Evolutionary conservation across 1,140 invertebrate species (phyloP).

Genomic region (Neocloeon triangulifer): DNA sequence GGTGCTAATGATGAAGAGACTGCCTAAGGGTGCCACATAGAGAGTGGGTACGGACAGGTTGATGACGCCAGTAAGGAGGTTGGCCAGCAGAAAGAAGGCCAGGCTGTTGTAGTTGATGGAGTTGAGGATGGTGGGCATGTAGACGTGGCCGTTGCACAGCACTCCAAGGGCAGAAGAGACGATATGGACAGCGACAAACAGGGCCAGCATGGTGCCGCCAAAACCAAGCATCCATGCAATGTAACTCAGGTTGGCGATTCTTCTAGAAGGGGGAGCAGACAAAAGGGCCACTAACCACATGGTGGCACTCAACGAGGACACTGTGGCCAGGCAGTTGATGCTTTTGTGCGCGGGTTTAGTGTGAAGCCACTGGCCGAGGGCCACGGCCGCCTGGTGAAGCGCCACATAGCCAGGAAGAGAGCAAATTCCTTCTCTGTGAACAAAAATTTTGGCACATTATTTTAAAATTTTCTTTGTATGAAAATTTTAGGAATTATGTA

Average conservation of each 20-base stretch:
- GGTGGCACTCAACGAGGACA: constrained; percentile 18
- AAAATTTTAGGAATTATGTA: too few species aligned
- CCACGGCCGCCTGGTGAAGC: constrained; percentile 52
- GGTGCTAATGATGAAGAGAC: constrained; percentile 27
- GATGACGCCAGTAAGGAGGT: constrained; percentile 54
- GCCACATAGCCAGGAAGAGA: constrained; percentile 64
- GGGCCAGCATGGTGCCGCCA: constrained; percentile 22
- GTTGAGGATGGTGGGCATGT: constrained; percentile 29
- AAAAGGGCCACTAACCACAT: constrained; percentile 23
- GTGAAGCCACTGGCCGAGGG: constrained; percentile 35
- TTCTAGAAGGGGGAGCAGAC: constrained; percentile 36
- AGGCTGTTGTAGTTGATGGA: constrained; percentile 53
- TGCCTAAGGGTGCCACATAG: constrained; percentile 17
- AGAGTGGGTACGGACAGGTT: constrained; percentile 45
- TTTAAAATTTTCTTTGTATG: too few species aligned
- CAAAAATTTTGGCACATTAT: too few species aligned
- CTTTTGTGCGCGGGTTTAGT: too few species aligned
- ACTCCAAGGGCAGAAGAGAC: constrained; percentile 10
- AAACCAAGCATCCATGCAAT: constrained; percentile 44
- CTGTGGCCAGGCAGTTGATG: constrained; percentile 13
- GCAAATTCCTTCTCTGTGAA: constrained; percentile 73
- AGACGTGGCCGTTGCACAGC: constrained; percentile 2
- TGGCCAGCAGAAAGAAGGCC: constrained; percentile 50
- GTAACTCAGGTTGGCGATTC: constrained; percentile 55
- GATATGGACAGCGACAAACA: constrained; percentile 30